Evolutionary conservation across 2,797 vertebrate species (phyloP).

Genomic region (Tamandua tetradactyla): DNA sequence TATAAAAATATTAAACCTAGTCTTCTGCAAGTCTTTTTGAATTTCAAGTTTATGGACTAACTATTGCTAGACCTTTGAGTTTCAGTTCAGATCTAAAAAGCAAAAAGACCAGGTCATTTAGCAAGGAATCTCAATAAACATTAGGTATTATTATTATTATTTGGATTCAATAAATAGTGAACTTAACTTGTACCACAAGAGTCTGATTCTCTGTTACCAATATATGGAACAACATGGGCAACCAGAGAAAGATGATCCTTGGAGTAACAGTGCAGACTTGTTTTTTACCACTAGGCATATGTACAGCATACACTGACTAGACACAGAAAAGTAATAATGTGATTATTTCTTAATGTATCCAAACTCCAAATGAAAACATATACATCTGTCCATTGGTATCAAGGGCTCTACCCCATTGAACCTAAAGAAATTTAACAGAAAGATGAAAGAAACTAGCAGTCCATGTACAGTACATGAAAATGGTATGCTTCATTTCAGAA

Average conservation of each 20-base stretch:
- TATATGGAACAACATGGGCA: background rate
- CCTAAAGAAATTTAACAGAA: background rate
- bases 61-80: background rate
- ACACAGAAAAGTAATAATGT: background rate
- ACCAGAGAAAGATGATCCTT: background rate
- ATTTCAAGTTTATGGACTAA: slow-evolving; percentile 28
- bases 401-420: background rate
- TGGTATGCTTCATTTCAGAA: too few species aligned
- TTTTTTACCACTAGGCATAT: background rate
- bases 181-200: background rate
- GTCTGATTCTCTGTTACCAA: background rate
- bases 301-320: background rate
- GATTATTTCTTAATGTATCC: background rate
- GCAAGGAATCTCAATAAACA: background rate
- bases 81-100: slow-evolving; percentile 38
- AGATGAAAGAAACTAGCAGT: background rate
- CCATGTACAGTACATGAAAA: background rate
- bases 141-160: slow-evolving; percentile 3
- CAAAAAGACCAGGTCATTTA: slow-evolving; percentile 30
- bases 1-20: slow-evolving; percentile 49
- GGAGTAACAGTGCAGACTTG: background rate
- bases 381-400: background rate
- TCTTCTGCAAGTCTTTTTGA: background rate
- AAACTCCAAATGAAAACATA: slow-evolving; percentile 4
- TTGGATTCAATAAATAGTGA: background rate